A percentile compares a stretch with the other conserved stretches of the same genome.
Conservation (phyloP, 2,888 invertebrate genomes). For the Yponomeuta sedellus region DNA sequence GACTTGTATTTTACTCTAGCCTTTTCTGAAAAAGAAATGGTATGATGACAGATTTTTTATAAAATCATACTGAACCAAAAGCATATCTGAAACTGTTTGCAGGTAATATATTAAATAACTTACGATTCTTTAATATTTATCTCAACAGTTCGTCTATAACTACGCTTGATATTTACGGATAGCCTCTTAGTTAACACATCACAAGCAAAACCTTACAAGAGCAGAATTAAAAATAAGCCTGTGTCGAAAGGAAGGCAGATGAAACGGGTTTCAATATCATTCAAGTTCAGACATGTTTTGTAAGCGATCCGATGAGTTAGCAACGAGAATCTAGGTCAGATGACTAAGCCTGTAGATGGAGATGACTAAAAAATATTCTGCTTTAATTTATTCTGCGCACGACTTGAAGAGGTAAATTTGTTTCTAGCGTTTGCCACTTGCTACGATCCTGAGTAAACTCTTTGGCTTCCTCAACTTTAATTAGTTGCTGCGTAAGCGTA, state of each 20-base stretch:
- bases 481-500: too few relatives aligned
- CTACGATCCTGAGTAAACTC: background rate
- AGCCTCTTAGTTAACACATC: background rate
- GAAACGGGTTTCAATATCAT: slow-evolving; percentile 8
- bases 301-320: slow-evolving; percentile 20
- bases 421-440: too few relatives aligned
- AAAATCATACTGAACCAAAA: too few relatives aligned
- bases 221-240: slow-evolving; percentile 15
- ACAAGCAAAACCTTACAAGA: slow-evolving; percentile 9
- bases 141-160: too few relatives aligned
- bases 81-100: too few relatives aligned
- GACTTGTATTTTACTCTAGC: too few relatives aligned
- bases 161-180: too few relatives aligned
- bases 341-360: slow-evolving; percentile 12
- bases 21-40: too few relatives aligned
- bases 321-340: slow-evolving; percentile 23
- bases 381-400: background rate
- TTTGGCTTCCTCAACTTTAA: too few relatives aligned
- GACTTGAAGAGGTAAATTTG: background rate
- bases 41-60: too few relatives aligned
- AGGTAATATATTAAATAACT: too few relatives aligned
- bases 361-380: slow-evolving; percentile 10
- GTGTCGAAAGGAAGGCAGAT: slow-evolving; percentile 2
- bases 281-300: slow-evolving; percentile 23
- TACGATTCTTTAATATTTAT: too few relatives aligned